Base-by-base conservation (phyloP, 2,113 vertebrate genomes). In the Ancistrus triradiatus region DNA sequence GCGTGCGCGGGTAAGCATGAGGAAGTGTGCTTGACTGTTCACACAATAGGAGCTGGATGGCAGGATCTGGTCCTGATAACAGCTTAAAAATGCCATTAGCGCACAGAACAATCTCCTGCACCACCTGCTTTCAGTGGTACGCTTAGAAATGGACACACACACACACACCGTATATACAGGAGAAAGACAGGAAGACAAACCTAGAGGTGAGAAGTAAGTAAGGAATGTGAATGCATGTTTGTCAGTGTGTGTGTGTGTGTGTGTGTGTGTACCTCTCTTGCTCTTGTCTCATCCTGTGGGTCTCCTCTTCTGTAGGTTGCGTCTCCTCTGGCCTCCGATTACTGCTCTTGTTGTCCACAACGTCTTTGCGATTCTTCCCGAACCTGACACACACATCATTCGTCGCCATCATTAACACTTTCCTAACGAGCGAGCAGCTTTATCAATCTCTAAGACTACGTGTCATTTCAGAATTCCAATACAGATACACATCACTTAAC, bases 261-360 rank as follows among this genome's bases (percentile, higher is more conserved):
- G 14, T 17, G 31, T 51, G 25, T 18, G 42, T 50, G 38, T 43
- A 65, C 61, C 61, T 74, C 21, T 69, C 69, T 42, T 72, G 69
- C 33, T 72, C 69, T 42, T 43, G 61, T 61, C 18, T 66, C 69
- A 72, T 72, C 11, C 63, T 59, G 31, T 24, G 35, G 1, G 19
- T 72, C 57, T 72, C 69, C 50, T 72, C 63, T 1, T 72, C 69
- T 9, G 69, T 61, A n/a, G 25, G 42, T 2, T 66, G 69, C 7
- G 63, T 62, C 59, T 72, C 69, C 43, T 66, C 69, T 40, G 49
- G 9, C n/a, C 65, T 66, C 58, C 63, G 61, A 49, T 66, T 72
- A 14, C 40, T 47, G 51, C 17, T 38, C 19, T 38, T 49, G 21
- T 37, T 43, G 22, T 72, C 57, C 18, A 50, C n/a, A 3, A 42